phyloP scores from a whole-genome alignment of 2,113 vertebrate species.

The Petroica traversi region DNA sequence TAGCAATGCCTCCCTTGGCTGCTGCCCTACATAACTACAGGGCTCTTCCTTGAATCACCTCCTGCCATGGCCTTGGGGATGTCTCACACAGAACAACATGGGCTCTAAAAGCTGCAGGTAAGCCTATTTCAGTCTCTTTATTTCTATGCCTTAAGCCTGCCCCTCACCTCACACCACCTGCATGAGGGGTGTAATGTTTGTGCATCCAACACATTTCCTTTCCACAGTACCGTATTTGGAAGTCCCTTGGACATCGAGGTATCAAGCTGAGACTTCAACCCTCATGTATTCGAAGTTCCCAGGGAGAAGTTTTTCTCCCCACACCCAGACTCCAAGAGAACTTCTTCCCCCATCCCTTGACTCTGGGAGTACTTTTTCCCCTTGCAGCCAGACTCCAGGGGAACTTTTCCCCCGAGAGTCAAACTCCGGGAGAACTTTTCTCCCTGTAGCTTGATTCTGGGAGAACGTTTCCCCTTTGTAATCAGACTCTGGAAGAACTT shows the following conservation, averaged over 20 bases:
- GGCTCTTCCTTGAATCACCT: background rate
- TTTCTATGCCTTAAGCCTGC: background rate
- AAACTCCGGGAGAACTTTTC: background rate
- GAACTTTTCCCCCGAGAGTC: background rate
- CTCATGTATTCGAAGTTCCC: accelerated
- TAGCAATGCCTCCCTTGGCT: background rate
- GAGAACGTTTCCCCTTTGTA: accelerated
- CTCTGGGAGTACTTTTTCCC: background rate
- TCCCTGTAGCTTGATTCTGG: background rate
- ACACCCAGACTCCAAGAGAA: background rate
- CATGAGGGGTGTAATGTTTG: accelerated
- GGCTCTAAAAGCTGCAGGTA: background rate
- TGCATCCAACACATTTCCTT: accelerated
- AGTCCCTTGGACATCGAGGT: accelerated
- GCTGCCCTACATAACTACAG: background rate
- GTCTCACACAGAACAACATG: background rate
- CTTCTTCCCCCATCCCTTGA: background rate
- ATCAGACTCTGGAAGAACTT: background rate
- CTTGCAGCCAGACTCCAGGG: background rate
- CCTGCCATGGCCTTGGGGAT: accelerated
- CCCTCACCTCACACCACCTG: no score
- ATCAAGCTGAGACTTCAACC: no score
- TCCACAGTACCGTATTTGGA: background rate
- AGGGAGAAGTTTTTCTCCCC: background rate
- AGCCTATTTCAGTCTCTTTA: background rate